Conservation (phyloP, 2,113 vertebrate genomes). For the Archocentrus centrarchus region DNA sequence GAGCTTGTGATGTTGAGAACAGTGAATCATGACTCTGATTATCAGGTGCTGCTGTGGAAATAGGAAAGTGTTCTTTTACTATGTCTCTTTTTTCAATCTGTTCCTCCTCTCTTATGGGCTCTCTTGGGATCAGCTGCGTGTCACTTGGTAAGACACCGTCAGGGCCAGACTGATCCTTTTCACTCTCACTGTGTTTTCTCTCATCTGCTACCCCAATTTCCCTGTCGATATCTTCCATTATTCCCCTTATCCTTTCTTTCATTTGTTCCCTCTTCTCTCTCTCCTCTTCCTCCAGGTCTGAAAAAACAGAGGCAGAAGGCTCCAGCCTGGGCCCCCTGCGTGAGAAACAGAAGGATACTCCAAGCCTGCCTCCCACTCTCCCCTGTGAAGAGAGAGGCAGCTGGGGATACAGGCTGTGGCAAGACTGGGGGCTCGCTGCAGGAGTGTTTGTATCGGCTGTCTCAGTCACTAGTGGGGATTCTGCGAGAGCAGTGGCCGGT, state of each 20-base stretch:
- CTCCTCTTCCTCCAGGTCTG: conserved; percentile 87
- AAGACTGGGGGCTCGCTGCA: conserved; percentile 28
- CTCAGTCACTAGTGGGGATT: conserved; percentile 34
- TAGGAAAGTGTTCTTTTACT: conserved; percentile 35
- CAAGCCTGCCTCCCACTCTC: conserved; percentile 78
- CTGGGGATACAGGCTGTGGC: conserved; percentile 65
- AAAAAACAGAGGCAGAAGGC: conserved; percentile 96
- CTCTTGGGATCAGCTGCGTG: conserved; percentile 26
- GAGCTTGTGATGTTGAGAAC: conserved; percentile 9
- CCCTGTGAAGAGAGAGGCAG: conserved; percentile 63
- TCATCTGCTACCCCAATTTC: conserved; percentile 55
- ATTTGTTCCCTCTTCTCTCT: conserved; percentile 78
- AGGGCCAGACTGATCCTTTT: conserved; percentile 41
- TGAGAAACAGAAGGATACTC: conserved; percentile 96
- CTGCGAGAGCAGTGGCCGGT: conserved; percentile 16
- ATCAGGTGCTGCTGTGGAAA: conserved; percentile 47
- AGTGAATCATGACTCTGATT: conserved; percentile 34
- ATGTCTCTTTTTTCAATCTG: conserved; percentile 50
- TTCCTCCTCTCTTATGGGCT: conserved; percentile 43
- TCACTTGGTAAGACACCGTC: conserved; percentile 28
- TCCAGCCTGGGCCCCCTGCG: conserved; percentile 92
- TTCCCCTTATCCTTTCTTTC: conserved; percentile 68
- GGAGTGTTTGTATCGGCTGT: conserved; percentile 31
- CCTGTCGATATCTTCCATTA: conserved; percentile 68
- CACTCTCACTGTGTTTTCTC: conserved; percentile 30